Percentiles rank a stretch among this genome's conserved stretches.
phyloP scores from a whole-genome alignment of 2,888 invertebrate genomes.

The Teleiodes luculella region DNA sequence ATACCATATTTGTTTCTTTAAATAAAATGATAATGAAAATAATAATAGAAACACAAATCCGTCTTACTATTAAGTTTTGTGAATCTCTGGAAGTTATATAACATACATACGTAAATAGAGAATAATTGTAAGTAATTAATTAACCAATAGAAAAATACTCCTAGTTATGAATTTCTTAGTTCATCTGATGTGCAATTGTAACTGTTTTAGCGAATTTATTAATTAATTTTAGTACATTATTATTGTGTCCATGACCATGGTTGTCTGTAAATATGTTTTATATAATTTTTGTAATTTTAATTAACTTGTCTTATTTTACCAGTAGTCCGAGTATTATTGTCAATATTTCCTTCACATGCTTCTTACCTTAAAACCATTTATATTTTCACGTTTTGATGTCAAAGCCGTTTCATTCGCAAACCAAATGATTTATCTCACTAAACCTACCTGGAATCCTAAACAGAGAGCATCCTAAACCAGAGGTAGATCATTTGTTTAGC shows the following conservation, averaged over 20 bases:
- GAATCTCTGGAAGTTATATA: constrained; percentile 62
- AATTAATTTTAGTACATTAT: constrained; percentile 52
- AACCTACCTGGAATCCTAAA: constrained; percentile 19
- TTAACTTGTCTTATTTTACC: constrained; percentile 47
- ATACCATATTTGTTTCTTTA: constrained; percentile 4
- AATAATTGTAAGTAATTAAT: constrained; percentile 64
- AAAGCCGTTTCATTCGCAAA: not conserved
- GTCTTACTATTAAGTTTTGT: constrained; percentile 65
- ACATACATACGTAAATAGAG: constrained; percentile 74
- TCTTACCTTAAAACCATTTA: not conserved
- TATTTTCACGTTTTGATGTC: constrained; percentile 42
- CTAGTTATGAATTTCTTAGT: constrained; percentile 65
- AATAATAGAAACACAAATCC: constrained; percentile 58
- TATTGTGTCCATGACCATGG: constrained; percentile 51
- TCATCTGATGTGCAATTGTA: constrained; percentile 64
- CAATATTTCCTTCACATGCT: constrained; percentile 7
- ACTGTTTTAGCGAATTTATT: constrained; percentile 70
- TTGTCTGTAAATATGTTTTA: constrained; percentile 72
- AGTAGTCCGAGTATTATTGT: constrained; percentile 40
- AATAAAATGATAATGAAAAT: constrained; percentile 26
- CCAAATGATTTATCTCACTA: constrained; percentile 14
- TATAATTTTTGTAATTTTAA: constrained; percentile 47
- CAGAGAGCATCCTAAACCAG: constrained; percentile 31
- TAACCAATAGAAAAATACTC: constrained; percentile 69
- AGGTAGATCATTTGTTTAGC: constrained; percentile 48